phyloP scores from a whole-genome alignment of 2,113 vertebrate species.

The Lagenorhynchus albirostris region DNA sequence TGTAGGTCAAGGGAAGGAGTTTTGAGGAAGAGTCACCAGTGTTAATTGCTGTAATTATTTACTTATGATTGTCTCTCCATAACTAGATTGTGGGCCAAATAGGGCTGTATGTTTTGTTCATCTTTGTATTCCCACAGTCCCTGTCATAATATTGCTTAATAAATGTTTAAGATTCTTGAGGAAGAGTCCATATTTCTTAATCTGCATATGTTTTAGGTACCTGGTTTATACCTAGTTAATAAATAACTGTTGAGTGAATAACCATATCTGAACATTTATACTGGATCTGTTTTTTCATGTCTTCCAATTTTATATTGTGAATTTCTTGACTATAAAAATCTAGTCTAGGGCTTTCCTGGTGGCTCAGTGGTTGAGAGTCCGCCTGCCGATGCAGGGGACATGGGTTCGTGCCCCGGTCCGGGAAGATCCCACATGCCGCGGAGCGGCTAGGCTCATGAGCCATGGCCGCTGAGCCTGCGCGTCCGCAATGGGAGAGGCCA shows the following conservation, averaged over 20 bases:
- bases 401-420: no score
- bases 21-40: background rate
- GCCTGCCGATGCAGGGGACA: no score
- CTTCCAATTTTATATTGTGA: background rate
- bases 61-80: background rate
- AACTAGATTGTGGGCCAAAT: background rate
- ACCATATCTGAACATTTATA: background rate
- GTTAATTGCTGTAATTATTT: background rate
- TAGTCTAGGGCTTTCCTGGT: background rate
- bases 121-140: background rate
- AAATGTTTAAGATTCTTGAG: background rate
- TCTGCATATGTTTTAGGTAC: background rate
- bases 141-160: background rate
- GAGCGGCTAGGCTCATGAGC: no score
- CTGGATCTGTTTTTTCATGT: background rate
- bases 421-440: no score
- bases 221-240: background rate
- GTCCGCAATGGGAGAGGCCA: no score
- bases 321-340: constrained; percentile 16
- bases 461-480: no score
- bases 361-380: no score
- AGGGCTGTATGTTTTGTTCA: background rate
- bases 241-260: background rate
- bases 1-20: background rate
- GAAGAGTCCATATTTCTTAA: background rate